A percentile compares a stretch with the other conserved stretches of the same genome.
Evolutionary conservation across 1,140 invertebrate species (phyloP).

Genomic region (Pantala flavescens): DNA sequence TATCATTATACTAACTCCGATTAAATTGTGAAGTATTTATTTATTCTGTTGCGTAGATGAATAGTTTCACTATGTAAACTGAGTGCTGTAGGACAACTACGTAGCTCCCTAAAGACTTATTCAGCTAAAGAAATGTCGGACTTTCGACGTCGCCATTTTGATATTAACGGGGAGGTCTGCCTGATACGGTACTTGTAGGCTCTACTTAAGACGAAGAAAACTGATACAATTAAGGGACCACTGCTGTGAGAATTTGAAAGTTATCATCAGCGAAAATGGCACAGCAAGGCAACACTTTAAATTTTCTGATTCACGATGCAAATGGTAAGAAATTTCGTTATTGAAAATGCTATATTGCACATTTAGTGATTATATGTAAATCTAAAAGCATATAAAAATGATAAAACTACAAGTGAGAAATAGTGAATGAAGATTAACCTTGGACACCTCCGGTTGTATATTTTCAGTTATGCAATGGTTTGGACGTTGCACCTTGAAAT

Average conservation of each 20-base stretch:
- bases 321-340: slow-evolving; percentile 42
- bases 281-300: slow-evolving; percentile 48
- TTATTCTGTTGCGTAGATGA: not conserved
- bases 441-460: no score
- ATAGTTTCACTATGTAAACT: not conserved
- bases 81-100: not conserved
- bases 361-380: no score
- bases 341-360: not conserved
- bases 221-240: not conserved
- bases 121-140: slow-evolving; percentile 35
- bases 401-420: no score
- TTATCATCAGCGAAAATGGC: slow-evolving; percentile 39
- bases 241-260: slow-evolving; percentile 19
- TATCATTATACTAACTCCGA: not conserved
- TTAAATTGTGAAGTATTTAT: not conserved
- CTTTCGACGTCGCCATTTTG: slow-evolving; percentile 46
- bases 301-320: slow-evolving; percentile 52
- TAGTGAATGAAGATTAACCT: no score
- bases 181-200: slow-evolving; percentile 21
- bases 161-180: slow-evolving; percentile 33
- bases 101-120: slow-evolving; percentile 17
- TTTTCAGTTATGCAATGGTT: no score
- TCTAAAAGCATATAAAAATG: no score
- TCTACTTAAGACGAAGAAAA: slow-evolving; percentile 15
- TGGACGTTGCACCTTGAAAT: no score